These are phyloP conservation scores for Globodera ellingtonae DNA, from an alignment of 1,140 invertebrate genomes.

Conservation along the genomic window DNA sequence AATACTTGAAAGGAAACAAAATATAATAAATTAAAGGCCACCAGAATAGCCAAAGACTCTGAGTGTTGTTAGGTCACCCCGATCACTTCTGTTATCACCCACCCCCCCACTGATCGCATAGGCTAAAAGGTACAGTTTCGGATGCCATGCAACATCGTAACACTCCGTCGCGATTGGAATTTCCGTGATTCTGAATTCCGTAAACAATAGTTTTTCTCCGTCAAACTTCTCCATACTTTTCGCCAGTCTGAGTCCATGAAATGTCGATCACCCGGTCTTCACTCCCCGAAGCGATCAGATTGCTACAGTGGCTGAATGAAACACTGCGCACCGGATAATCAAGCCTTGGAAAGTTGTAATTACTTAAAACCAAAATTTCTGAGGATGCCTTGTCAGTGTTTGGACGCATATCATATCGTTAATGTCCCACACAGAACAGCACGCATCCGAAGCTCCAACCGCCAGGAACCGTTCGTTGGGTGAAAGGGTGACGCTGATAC, in stretches of 20 bases:
- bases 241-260: conserved; percentile 42
- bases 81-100: conserved; percentile 34
- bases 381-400: conserved; percentile 34
- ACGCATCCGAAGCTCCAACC: conserved; percentile 46
- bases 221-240: conserved; percentile 35
- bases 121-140: conserved; percentile 36
- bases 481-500: conserved; percentile 42
- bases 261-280: conserved; percentile 49
- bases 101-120: conserved; percentile 36
- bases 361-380: background rate
- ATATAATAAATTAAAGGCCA: background rate
- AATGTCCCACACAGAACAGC: conserved; percentile 46
- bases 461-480: conserved; percentile 42
- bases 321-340: conserved; percentile 50
- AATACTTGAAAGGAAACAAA: background rate
- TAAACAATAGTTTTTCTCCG: background rate
- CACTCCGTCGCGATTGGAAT: conserved; percentile 37
- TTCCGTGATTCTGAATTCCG: conserved; percentile 40
- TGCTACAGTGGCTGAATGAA: conserved; percentile 51
- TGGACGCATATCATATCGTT: conserved; percentile 46
- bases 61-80: conserved; percentile 30
- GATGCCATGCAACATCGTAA: conserved; percentile 42
- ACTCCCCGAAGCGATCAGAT: conserved; percentile 42
- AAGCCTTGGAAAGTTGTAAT: conserved; percentile 9
- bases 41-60: conserved; percentile 42